Evolutionary conservation across 2,113 vertebrate species (phyloP), one percentile per base, ranked within the genome.

Genomic region (Megaptera novaeangliae): DNA sequence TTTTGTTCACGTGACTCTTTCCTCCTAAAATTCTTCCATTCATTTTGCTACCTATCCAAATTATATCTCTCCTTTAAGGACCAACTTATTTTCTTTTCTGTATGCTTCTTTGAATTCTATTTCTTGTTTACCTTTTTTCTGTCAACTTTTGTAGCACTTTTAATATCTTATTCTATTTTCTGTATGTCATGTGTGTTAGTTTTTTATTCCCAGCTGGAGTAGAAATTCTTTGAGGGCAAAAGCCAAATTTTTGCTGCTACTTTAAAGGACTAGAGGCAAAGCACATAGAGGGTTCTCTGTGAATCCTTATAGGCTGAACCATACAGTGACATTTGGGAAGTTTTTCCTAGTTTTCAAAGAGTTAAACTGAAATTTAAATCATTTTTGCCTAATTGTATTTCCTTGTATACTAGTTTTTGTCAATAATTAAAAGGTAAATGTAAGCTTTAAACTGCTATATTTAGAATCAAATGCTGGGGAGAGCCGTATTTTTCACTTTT

Each of bases 391-490:
- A 25, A 49, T 57, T 94, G 10, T 44, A 57, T 83, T 88, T 91
- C 55, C 21, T 91, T 84, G 31, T 94, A 41, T 59, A 77, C 49
- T 86, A 84, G 29, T 71, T 84, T 84, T 27, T 83, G 12, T 93
- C 91, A 92, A 74, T 81, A 81, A 88, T 96, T 84, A 41, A 88
- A 88, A 78, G 23, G 49, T 63, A 91, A 74, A 78, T 85, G 29
- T 80, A 80, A 72, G 27, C 25, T 86, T 64, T 86, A 5, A 80
- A 29, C 46, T 84, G 6, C 29, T 85, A 41, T 27, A 52, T 29
- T 88, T 94, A 68, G 44, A 92, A 52, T 83, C 25, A 94, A n/a
- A 81, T 90, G 12, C 36, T 82, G 8, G 14, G 18, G 39, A 86
- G 52, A 77, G 27, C 39, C 7, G 6, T 74, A 46, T n/a, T 74